Percentiles rank a stretch among this genome's conserved stretches.
These are phyloP conservation scores for Diorhabda carinulata DNA, from an alignment of 1,140 invertebrate species.

Conservation along the genomic window DNA sequence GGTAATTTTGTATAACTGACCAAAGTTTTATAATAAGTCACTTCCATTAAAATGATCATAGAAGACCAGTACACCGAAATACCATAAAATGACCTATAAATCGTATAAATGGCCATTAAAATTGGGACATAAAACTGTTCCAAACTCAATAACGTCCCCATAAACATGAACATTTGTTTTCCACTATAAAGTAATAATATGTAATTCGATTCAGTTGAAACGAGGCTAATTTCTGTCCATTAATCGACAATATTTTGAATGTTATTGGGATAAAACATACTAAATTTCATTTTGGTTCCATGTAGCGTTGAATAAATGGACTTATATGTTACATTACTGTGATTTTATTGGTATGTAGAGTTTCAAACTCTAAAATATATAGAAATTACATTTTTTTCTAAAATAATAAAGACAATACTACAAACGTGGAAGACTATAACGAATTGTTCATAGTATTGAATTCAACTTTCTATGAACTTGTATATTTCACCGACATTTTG, in stretches of 20 bases:
- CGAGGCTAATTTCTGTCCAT: background rate
- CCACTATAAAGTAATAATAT: slow-evolving; percentile 3
- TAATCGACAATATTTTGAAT: slow-evolving; percentile 3
- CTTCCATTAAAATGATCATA: background rate
- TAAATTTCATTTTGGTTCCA: background rate
- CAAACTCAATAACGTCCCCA: background rate
- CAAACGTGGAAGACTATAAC: no score
- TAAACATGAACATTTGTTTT: slow-evolving; percentile 3
- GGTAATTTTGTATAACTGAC: no score
- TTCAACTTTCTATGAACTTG: no score
- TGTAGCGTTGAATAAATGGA: no score
- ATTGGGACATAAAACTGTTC: background rate
- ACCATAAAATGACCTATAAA: background rate
- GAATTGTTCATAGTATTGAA: no score
- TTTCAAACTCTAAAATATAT: no score
- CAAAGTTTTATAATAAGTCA: slow-evolving; percentile 1
- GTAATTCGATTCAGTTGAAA: background rate
- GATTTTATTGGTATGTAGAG: no score
- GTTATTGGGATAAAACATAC: background rate
- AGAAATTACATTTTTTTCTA: no score
- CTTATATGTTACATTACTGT: no score
- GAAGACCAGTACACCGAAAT: background rate
- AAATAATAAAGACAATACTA: no score
- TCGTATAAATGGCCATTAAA: slow-evolving; percentile 2
- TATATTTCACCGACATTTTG: no score